A percentile compares a stretch with the other conserved stretches of the same genome.
phyloP scores from a whole-genome alignment of 2,888 invertebrate species.

The Drosophila buzzatii region DNA sequence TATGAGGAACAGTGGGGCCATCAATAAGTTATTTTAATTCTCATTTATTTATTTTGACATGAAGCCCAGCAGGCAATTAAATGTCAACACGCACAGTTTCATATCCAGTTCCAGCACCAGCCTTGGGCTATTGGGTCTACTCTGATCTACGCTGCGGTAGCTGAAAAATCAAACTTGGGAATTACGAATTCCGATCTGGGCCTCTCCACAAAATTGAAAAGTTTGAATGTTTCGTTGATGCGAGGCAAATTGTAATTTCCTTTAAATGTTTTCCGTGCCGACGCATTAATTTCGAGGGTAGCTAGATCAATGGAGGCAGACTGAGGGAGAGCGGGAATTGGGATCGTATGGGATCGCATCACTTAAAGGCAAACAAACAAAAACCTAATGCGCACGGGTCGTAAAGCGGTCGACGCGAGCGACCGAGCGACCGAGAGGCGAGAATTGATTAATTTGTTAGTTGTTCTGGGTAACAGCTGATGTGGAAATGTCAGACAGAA shows the following conservation, averaged over 20 bases:
- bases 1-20: slow-evolving; percentile 36
- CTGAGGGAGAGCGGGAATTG: slow-evolving; percentile 2
- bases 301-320: slow-evolving; percentile 41
- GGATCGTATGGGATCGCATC: slow-evolving; percentile 58
- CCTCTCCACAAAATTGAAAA: background rate
- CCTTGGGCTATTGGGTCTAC: background rate
- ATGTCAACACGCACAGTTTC: slow-evolving; percentile 74
- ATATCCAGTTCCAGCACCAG: slow-evolving; percentile 26
- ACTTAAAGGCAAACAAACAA: slow-evolving; percentile 63
- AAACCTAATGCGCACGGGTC: slow-evolving; percentile 48
- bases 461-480: slow-evolving; percentile 59
- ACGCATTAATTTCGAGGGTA: slow-evolving; percentile 47
- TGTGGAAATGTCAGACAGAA: slow-evolving; percentile 44
- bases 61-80: slow-evolving; percentile 74
- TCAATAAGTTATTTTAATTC: slow-evolving; percentile 75
- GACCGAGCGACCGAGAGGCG: slow-evolving; percentile 45
- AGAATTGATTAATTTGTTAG: slow-evolving; percentile 75
- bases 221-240: background rate
- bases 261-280: slow-evolving; percentile 38
- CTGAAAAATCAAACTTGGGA: slow-evolving; percentile 11
- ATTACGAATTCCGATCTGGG: slow-evolving; percentile 17
- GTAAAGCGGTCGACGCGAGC: slow-evolving; percentile 33
- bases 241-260: slow-evolving; percentile 24
- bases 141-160: slow-evolving; percentile 35
- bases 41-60: slow-evolving; percentile 81